Evolutionary conservation across 2,113 vertebrate species (phyloP), one percentile per base, ranked within the genome.

Genomic region (Xyrauchen texanus): DNA sequence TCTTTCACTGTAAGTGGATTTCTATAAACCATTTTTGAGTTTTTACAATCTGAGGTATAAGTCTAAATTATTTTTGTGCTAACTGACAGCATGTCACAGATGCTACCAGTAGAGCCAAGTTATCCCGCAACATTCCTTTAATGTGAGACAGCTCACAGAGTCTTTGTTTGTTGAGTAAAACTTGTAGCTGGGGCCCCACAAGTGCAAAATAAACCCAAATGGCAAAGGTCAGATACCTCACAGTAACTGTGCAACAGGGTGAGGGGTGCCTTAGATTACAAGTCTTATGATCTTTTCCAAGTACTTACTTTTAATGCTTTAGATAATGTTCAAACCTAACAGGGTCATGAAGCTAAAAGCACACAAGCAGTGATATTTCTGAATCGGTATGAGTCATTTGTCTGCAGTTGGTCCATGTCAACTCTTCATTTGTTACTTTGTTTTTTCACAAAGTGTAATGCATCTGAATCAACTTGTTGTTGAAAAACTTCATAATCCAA

Each of bases 261-360:
- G 46, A 79, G 76, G 6, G 6, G 12, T 42, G 45, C 51, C 13
- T 65, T 68, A 0, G 21, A 69, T 82, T 49, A 63, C 3, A 47
- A n/a, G 0, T 9, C 52, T 51, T 51, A n/a, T 45, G 42, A 75
- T 34, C 44, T 57, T 64, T 60, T 76, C 52, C 52, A 79, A 15
- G 10, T 45, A 63, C 71, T 34, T 78, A 68, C 46, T 60, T 74
- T 74, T 42, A 60, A 61, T 53, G 67, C 63, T 73, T 79, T 45
- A 64, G 77, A 65, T 69, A 79, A 79, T 76, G 46, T 65, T 74
- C 61, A 82, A 74, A 75, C 70, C 34, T 0, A 2, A 82, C 51
- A 6, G 34, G 34, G 42, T 4, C 64, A 47, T 64, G 15, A 51
- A 60, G 45, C 58, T 0, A 2, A 68, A 44, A 5, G 76, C 58